A percentile compares a stretch with the other conserved stretches of the same genome.
phyloP scores from a whole-genome alignment of 2,797 vertebrate species.

The Glossophaga mutica region DNA sequence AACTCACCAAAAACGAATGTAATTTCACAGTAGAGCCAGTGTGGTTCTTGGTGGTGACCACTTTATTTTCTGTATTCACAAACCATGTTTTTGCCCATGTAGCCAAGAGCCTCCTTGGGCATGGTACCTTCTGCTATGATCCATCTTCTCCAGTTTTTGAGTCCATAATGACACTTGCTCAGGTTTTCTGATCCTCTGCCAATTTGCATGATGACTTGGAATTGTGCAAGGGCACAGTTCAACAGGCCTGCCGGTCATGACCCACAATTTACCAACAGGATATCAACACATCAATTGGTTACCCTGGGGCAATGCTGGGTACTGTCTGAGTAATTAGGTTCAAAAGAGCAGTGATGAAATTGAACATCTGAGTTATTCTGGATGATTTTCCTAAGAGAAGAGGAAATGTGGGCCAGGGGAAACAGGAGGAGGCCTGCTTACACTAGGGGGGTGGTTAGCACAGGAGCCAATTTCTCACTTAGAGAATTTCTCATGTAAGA shows the following conservation, averaged over 20 bases:
- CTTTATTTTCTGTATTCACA: not conserved
- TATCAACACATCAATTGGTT: conserved; percentile 16
- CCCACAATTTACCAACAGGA: not conserved
- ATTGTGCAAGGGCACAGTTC: not conserved
- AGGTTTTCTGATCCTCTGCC: not conserved
- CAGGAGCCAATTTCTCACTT: conserved; percentile 11
- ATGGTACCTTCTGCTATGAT: not conserved
- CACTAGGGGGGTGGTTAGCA: not conserved
- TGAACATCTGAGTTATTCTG: not conserved
- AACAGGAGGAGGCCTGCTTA: not conserved
- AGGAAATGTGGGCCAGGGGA: not conserved
- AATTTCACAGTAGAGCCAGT: not conserved
- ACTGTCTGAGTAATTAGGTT: conserved; percentile 52
- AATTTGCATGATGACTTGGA: not conserved
- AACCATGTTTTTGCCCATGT: not conserved
- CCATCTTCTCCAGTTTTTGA: not conserved
- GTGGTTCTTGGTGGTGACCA: not conserved
- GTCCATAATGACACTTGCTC: not conserved
- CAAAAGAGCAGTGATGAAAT: not conserved
- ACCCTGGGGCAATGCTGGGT: not conserved
- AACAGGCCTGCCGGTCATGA: not conserved
- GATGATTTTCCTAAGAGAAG: not conserved
- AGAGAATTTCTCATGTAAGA: no score
- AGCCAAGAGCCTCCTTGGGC: not conserved
- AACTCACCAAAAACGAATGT: not conserved